Conservation (phyloP, 2,888 invertebrate species). For the Machimus atricapillus region DNA sequence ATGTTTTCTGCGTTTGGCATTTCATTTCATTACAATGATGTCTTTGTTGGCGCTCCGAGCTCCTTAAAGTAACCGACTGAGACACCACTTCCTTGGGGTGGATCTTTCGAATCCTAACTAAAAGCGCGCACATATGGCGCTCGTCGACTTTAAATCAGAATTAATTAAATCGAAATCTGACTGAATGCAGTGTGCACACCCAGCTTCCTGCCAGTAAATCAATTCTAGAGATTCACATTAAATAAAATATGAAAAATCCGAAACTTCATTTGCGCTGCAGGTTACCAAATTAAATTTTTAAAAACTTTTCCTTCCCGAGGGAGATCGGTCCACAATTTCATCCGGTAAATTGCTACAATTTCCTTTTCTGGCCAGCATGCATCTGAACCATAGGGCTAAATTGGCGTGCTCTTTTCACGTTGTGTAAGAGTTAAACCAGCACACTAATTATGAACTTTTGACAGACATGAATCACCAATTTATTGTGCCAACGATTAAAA, state of each 20-base stretch:
- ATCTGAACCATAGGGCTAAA: background rate
- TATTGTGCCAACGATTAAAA: background rate
- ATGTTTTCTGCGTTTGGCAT: slow-evolving; percentile 7
- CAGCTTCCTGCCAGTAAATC: background rate
- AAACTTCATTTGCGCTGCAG: background rate
- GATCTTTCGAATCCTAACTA: background rate
- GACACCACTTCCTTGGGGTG: background rate
- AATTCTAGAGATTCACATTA: background rate
- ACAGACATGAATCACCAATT: background rate
- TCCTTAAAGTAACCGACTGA: background rate
- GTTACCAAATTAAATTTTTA: background rate
- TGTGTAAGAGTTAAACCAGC: background rate
- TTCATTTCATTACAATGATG: slow-evolving; percentile 13
- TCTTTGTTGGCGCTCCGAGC: background rate
- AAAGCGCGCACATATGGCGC: background rate
- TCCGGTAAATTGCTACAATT: background rate
- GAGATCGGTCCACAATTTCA: background rate
- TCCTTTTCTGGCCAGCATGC: background rate
- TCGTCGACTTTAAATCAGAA: background rate
- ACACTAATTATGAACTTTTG: background rate
- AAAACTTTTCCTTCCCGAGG: background rate
- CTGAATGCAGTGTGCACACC: background rate
- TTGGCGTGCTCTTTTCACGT: background rate
- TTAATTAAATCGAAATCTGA: background rate
- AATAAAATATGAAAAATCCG: background rate